Conservation (phyloP, 2,113 vertebrate species). For the Aspiorhynchus laticeps region DNA sequence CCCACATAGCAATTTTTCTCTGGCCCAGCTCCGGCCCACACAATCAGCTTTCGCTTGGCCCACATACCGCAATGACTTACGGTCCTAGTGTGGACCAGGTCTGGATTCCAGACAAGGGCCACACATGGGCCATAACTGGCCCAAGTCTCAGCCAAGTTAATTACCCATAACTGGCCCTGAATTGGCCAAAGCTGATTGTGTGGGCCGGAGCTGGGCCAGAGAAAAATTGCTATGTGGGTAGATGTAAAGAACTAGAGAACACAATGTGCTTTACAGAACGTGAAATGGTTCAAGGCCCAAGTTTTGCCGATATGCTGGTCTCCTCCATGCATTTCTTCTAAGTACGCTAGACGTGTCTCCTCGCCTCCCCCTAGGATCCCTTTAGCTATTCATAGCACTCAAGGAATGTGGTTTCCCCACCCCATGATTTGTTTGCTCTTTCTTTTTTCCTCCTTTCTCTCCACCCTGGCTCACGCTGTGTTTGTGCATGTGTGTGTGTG, state of each 20-base stretch:
- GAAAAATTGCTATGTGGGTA: too few species aligned
- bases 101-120: too few species aligned
- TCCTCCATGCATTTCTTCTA: background rate
- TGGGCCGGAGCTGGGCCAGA: too few species aligned
- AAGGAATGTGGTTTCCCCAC: slow-evolving; percentile 75
- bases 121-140: too few species aligned
- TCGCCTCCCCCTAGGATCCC: slow-evolving; percentile 64
- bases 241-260: background rate
- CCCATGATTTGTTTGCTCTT: slow-evolving; percentile 73
- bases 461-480: slow-evolving; percentile 2
- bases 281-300: background rate
- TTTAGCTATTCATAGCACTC: slow-evolving; percentile 76
- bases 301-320: background rate
- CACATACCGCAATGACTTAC: too few species aligned
- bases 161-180: too few species aligned
- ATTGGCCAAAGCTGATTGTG: too few species aligned
- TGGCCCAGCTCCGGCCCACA: too few species aligned
- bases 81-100: too few species aligned
- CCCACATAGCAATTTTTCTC: too few species aligned
- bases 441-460: slow-evolving; percentile 34
- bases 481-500: slow-evolving; percentile 28
- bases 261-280: background rate
- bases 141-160: too few species aligned
- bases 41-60: too few species aligned
- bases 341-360: slow-evolving; percentile 25